phyloP scores from a whole-genome alignment of 2,113 vertebrate species.

The Dryoscopus gambensis region DNA sequence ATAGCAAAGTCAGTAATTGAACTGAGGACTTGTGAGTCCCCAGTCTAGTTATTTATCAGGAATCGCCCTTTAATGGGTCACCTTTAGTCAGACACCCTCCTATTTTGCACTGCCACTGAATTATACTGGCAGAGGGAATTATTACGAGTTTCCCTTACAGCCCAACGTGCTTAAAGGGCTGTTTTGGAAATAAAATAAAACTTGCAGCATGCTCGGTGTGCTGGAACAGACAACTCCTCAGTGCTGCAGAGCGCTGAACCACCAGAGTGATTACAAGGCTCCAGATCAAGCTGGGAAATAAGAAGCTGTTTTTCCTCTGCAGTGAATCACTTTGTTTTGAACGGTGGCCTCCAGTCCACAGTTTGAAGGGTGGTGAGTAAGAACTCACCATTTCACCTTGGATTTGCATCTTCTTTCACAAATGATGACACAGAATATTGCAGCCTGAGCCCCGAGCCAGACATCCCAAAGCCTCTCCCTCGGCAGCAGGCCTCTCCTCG shows the following conservation, averaged over 20 bases:
- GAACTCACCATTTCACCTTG: background rate
- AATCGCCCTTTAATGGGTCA: background rate
- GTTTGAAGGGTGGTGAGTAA: background rate
- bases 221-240: background rate
- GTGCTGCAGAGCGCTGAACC: background rate
- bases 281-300: background rate
- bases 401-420: background rate
- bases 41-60: background rate
- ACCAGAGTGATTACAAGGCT: background rate
- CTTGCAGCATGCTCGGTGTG: background rate
- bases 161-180: background rate
- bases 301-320: background rate
- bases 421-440: background rate
- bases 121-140: background rate
- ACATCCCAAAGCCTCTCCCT: background rate
- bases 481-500: background rate
- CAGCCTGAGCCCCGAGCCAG: background rate
- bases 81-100: background rate
- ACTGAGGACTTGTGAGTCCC: background rate
- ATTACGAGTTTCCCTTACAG: background rate
- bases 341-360: background rate
- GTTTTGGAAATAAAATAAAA: constrained; percentile 18
- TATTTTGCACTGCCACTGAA: background rate
- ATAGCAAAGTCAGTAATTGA: background rate
- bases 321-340: background rate